A percentile compares a stretch with the other conserved stretches of the same genome.
Conservation (phyloP, 1,140 invertebrate species). For the Aphelinus certus region DNA sequence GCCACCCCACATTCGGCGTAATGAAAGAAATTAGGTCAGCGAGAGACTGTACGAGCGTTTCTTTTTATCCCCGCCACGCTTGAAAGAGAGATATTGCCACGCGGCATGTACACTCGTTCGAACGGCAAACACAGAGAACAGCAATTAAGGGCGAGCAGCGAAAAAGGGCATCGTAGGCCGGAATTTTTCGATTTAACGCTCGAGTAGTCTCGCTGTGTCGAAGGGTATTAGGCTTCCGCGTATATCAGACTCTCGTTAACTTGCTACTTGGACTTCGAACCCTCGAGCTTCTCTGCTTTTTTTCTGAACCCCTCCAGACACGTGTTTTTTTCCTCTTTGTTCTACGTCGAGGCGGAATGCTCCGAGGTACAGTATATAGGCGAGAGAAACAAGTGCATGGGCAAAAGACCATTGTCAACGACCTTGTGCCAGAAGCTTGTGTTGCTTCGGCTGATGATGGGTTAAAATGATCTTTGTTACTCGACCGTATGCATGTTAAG, state of each 20-base stretch:
- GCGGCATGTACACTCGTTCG: too few species aligned
- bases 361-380: too few species aligned
- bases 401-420: background rate
- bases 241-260: slow-evolving; percentile 23
- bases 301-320: background rate
- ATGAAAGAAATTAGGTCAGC: slow-evolving; percentile 9
- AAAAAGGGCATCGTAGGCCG: too few species aligned
- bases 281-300: background rate
- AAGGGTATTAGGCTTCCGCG: slow-evolving; percentile 3
- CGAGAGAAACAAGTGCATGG: background rate
- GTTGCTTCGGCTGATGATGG: too few species aligned
- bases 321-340: background rate
- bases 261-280: background rate
- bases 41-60: background rate
- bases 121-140: background rate
- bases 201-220: background rate
- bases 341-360: background rate
- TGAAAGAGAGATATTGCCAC: too few species aligned
- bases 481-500: too few species aligned
- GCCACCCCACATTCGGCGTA: background rate
- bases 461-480: too few species aligned
- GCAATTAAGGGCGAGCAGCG: background rate
- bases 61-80: background rate
- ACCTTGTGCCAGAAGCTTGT: background rate
- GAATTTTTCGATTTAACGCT: slow-evolving; percentile 34